Percentiles rank a stretch among this genome's conserved stretches.
phyloP scores from a whole-genome alignment of 2,888 invertebrate genomes.

The Salpingus planirostris region DNA sequence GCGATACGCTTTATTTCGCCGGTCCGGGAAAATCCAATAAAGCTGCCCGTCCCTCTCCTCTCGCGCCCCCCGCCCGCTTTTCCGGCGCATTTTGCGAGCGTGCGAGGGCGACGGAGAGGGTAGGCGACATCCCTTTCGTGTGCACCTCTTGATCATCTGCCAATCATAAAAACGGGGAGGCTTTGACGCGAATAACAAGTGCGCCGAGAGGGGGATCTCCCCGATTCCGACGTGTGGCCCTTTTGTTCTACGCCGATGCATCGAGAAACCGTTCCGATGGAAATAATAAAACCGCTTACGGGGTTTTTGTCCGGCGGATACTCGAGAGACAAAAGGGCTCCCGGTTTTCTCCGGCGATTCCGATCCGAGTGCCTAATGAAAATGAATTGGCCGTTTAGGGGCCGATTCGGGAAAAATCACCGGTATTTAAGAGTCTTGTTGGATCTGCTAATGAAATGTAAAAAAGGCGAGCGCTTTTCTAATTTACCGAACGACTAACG shows the following conservation, averaged over 20 bases:
- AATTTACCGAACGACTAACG: conserved; percentile 25
- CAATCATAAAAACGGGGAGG: conserved; percentile 28
- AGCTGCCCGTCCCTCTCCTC: too few species aligned
- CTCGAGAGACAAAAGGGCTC: conserved; percentile 21
- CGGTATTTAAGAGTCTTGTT: conserved; percentile 24
- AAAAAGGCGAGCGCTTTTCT: conserved; percentile 19
- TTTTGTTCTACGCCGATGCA: conserved; percentile 25
- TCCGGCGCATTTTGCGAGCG: neutral
- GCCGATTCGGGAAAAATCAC: too few species aligned
- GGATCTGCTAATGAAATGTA: conserved; percentile 28
- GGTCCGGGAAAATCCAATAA: too few species aligned
- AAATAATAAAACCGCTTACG: conserved; percentile 35
- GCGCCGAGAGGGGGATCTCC: conserved; percentile 13
- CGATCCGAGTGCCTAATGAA: too few species aligned
- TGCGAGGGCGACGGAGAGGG: neutral
- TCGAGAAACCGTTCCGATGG: conserved; percentile 20
- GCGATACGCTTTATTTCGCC: too few species aligned
- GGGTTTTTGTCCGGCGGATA: conserved; percentile 31
- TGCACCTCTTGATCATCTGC: conserved; percentile 32
- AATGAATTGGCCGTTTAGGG: too few species aligned
- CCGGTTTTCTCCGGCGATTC: too few species aligned
- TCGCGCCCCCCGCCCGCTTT: too few species aligned
- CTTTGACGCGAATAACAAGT: conserved; percentile 31
- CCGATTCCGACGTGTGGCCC: conserved; percentile 10
- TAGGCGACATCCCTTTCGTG: neutral